These are phyloP conservation scores for Capitulum mitella DNA, from an alignment of 2,888 invertebrate genomes.

Conservation along the genomic window DNA sequence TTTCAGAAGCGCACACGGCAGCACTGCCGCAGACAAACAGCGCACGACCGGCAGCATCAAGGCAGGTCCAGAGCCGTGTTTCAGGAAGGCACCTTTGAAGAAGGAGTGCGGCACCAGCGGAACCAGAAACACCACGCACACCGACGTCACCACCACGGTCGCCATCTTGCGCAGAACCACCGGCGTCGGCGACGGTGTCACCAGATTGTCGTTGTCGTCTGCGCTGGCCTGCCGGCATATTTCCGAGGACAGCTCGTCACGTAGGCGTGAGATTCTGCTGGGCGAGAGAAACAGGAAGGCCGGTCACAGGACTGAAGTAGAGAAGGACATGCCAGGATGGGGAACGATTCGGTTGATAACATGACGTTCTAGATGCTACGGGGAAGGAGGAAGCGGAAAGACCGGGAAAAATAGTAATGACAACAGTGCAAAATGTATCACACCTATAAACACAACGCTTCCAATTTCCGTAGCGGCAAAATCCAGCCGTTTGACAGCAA, in stretches of 20 bases:
- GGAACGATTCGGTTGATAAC: too few species aligned
- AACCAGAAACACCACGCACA: slow-evolving; percentile 44
- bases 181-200: background rate
- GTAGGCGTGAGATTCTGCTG: background rate
- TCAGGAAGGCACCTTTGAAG: background rate
- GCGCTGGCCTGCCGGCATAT: background rate
- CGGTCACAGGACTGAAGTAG: background rate
- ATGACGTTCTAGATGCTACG: too few species aligned
- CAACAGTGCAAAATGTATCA: too few species aligned
- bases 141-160: slow-evolving; percentile 47
- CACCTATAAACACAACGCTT: too few species aligned
- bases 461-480: too few species aligned
- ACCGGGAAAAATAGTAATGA: too few species aligned
- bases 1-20: too few species aligned
- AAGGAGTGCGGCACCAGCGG: slow-evolving; percentile 24
- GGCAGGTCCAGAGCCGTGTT: background rate
- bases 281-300: background rate
- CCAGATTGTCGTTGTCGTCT: background rate
- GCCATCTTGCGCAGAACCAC: slow-evolving; percentile 47
- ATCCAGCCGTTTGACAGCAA: too few species aligned
- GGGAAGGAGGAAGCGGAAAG: too few species aligned
- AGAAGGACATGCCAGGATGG: too few species aligned
- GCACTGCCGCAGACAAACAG: too few species aligned
- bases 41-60: background rate
- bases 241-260: too few species aligned